phyloP scores from a whole-genome alignment of 2,797 vertebrate genomes.

The Carapus acus region DNA sequence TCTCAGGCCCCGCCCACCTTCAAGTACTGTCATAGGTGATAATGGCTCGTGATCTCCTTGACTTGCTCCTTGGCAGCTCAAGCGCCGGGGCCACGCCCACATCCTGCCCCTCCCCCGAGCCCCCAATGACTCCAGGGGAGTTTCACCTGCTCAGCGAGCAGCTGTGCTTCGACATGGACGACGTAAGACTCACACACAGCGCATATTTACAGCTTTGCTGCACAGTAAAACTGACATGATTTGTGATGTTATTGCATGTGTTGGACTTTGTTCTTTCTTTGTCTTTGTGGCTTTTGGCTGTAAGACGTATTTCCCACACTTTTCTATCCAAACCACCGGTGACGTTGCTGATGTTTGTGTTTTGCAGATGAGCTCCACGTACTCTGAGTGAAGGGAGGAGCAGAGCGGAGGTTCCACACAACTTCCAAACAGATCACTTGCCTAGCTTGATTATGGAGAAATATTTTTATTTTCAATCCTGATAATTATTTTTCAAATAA shows the following conservation, averaged over 20 bases:
- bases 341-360: constrained; percentile 10
- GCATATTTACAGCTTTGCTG: too few species aligned
- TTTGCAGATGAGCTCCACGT: constrained; percentile 82
- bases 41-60: neutral
- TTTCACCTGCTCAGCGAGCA: constrained; percentile 87
- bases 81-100: constrained; percentile 72
- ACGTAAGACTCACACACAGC: constrained; percentile 71
- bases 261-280: too few species aligned
- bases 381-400: constrained; percentile 72
- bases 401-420: neutral
- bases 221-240: too few species aligned
- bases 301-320: neutral
- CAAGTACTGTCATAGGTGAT: too few species aligned
- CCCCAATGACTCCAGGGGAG: constrained; percentile 91
- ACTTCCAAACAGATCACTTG: too few species aligned
- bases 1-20: too few species aligned
- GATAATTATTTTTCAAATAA: too few species aligned
- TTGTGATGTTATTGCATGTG: too few species aligned
- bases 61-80: constrained; percentile 29
- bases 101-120: constrained; percentile 81
- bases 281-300: too few species aligned
- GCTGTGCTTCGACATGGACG: constrained; percentile 84
- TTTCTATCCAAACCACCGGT: constrained; percentile 4
- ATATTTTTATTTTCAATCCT: too few species aligned
- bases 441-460: too few species aligned